Base-by-base conservation (phyloP, 1,140 invertebrate genomes). In the Bombus difficillimus region DNA sequence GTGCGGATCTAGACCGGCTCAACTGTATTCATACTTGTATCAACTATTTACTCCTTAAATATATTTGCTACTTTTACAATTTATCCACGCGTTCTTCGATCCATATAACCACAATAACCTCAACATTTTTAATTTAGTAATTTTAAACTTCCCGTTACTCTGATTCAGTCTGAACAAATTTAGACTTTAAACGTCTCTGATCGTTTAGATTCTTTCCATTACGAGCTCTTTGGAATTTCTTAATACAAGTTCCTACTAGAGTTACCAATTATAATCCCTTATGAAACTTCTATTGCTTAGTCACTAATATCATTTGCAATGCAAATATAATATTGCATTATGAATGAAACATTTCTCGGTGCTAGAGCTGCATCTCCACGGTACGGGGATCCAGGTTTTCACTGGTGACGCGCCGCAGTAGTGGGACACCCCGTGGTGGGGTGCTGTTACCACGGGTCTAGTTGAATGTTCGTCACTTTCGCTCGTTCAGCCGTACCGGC, bases 391-490 rank as follows among this genome's bases (percentile, higher is more conserved):
- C 22, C 25, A 18, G 39, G 39, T 39, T 71, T 71, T 71, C 69
- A 71, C 37, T 28, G 32, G n/a, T 25, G 18, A 47, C 18, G 39
- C 41, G 39, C 39, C 15, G 25, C 28, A 28, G 41, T 47, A 47
- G n/a, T 47, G 41, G 41, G 72, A 69, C 68, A 69, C 68, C 41
- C 41, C n/a, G 32, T 34, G 73, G 73, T 57, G 73, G 43, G 22
- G 47, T 25, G 34, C 53, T 59, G 34, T 77, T 77, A 77, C 53
- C 47, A 15, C 74, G 32, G 25, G 22, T 76, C 28, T 68, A 47
- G 59, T 68, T 79, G 39, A 64, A 32, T 32, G n/a, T 62, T 66
- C 62, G 28, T 79, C 39, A 64, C 59, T 68, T 79, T 64, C 77
- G 64, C 77, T 43, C 62, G 15, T n/a, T 47, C 13, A 15, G 22